Percentiles rank a stretch among this genome's conserved stretches.
phyloP scores from a whole-genome alignment of 2,888 invertebrate genomes.

The Mesochorus sp. region DNA sequence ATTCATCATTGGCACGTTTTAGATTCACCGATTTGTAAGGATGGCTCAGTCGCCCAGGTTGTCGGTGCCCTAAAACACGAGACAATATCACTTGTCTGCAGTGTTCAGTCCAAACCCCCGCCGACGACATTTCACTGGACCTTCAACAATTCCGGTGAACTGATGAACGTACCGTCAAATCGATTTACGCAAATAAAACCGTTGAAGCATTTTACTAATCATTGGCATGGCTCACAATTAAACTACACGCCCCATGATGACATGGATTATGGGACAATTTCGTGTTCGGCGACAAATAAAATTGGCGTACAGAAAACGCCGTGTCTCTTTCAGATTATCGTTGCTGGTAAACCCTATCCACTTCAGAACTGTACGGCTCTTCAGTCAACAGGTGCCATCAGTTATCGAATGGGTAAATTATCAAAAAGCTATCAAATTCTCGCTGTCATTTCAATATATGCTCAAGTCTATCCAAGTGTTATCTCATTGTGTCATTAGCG shows the following conservation, averaged over 20 bases:
- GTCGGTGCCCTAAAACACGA: constrained; percentile 94
- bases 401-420: constrained; percentile 76
- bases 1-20: constrained; percentile 47
- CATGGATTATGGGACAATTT: constrained; percentile 94
- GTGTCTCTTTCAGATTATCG: constrained; percentile 93
- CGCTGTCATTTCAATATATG: background rate
- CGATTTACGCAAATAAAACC: constrained; percentile 82
- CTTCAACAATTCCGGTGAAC: constrained; percentile 95
- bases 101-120: constrained; percentile 93
- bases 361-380: constrained; percentile 92
- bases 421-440: background rate
- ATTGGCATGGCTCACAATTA: constrained; percentile 88
- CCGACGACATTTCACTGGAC: constrained; percentile 94
- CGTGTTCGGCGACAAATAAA: constrained; percentile 92
- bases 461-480: background rate
- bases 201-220: constrained; percentile 73
- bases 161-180: constrained; percentile 88
- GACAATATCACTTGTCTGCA: constrained; percentile 91
- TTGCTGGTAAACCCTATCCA: constrained; percentile 94
- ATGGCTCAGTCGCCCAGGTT: constrained; percentile 89
- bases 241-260: constrained; percentile 94
- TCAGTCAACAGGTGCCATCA: constrained; percentile 77
- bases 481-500: background rate
- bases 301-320: constrained; percentile 93
- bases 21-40: constrained; percentile 78